phyloP scores from a whole-genome alignment of 2,797 vertebrate species.

The Agapornis canus region DNA sequence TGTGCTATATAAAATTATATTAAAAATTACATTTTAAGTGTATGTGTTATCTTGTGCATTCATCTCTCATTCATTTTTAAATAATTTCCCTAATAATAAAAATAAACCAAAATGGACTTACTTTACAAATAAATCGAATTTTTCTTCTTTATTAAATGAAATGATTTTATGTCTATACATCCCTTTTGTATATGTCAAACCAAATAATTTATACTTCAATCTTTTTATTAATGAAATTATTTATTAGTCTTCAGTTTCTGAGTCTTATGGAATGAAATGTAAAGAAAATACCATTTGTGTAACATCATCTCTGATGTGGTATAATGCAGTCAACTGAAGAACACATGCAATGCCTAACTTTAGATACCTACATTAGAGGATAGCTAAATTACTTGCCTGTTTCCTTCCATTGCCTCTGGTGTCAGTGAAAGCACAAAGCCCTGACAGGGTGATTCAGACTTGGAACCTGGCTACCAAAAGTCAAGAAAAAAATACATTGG shows the following conservation, averaged over 20 bases:
- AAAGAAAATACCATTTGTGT: slow-evolving; percentile 33
- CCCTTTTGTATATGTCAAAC: neutral
- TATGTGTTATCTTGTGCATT: neutral
- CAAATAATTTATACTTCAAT: neutral
- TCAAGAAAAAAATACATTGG: neutral
- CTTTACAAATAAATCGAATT: neutral
- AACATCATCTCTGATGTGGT: slow-evolving; percentile 11
- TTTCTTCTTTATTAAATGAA: neutral
- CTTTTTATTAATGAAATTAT: neutral
- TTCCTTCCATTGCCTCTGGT: neutral
- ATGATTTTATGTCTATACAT: neutral
- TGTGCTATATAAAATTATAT: neutral
- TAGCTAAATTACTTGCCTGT: neutral
- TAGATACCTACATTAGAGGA: neutral
- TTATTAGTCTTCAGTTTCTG: neutral
- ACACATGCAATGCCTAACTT: neutral
- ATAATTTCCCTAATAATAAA: neutral
- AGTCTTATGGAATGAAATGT: neutral
- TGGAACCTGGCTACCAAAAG: neutral
- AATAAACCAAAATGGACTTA: neutral
- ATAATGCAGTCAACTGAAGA: slow-evolving; percentile 4
- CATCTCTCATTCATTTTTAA: neutral
- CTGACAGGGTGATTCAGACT: neutral
- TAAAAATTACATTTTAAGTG: neutral
- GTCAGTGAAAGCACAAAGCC: neutral